Base-by-base conservation (phyloP, 2,113 vertebrate genomes). In the Murina feae region DNA sequence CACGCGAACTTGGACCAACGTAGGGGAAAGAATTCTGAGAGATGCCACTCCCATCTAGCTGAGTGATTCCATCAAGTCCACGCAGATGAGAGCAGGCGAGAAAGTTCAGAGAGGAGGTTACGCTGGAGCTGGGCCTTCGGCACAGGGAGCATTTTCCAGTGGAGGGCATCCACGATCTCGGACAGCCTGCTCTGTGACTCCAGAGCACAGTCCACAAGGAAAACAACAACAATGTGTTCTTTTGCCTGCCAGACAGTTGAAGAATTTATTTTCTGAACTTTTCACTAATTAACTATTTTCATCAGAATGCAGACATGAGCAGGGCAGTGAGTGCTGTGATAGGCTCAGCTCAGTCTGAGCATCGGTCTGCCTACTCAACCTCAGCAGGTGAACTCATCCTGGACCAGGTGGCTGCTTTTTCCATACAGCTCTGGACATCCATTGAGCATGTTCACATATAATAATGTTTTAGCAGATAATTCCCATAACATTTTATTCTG, bases 231-330 rank as follows among this genome's bases (percentile, higher is more conserved):
- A 94, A 83, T 39, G 6, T 49, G 60, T 37, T 87, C 20, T 86
- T 84, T 72, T 30, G 44, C 63, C 84, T 93, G 79, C 53, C 68
- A 72, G 89, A 18, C 28, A 80, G 39, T 75, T 63, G 75, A 75
- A 87, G 42, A 84, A 53, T 91, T 93, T 93, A 83, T 80, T 72
- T 75, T 79, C 69, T 44, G 30, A 11, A 87, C 9, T 87, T 86
- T 84, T 78, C 2, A 20, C 47, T 63, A 88, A 96, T 91, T 84
- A 68, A 66, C 55, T 65, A 30, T 63, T 91, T 83, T 60, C 44
- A 76, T 91, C 39, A 55, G 76, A 90, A 90, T 85, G 42, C 87
- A 90, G 81, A 91, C 60, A 51, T 74, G 47, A 90, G 39, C 30
- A 53, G 51, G 25, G 58, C 25, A 18, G 17, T 72, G 58, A 60